A percentile compares a stretch with the other conserved stretches of the same genome.
Conservation (phyloP, 2,888 invertebrate species). For the Eupithecia insigniata region DNA sequence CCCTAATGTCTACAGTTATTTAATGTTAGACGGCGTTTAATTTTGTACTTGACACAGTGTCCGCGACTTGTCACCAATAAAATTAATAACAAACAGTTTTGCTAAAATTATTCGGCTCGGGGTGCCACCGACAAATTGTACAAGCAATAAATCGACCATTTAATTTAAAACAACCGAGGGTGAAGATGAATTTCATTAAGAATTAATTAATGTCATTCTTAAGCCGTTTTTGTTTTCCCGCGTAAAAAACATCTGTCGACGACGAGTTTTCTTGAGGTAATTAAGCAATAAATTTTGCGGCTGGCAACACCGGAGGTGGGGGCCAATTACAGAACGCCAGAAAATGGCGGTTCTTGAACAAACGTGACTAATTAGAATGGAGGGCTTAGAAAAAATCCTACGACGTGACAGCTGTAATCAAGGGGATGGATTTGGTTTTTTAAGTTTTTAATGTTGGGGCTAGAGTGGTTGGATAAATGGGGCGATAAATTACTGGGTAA, state of each 20-base stretch:
- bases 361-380: slow-evolving; percentile 80
- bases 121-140: slow-evolving; percentile 80
- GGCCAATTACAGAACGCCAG: slow-evolving; percentile 77
- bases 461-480: slow-evolving; percentile 77
- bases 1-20: not conserved
- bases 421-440: slow-evolving; percentile 76
- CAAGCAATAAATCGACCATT: slow-evolving; percentile 81
- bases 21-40: slow-evolving; percentile 46
- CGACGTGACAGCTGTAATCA: slow-evolving; percentile 84
- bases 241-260: slow-evolving; percentile 83
- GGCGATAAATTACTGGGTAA: slow-evolving; percentile 79
- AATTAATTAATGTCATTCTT: slow-evolving; percentile 85
- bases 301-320: slow-evolving; percentile 81
- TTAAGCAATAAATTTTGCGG: slow-evolving; percentile 84
- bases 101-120: slow-evolving; percentile 68
- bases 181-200: slow-evolving; percentile 85
- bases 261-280: slow-evolving; percentile 83
- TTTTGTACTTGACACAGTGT: slow-evolving; percentile 57
- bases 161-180: slow-evolving; percentile 82
- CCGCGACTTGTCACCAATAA: slow-evolving; percentile 73
- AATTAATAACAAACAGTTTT: slow-evolving; percentile 71
- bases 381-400: slow-evolving; percentile 81
- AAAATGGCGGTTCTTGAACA: slow-evolving; percentile 77
- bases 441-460: slow-evolving; percentile 62
- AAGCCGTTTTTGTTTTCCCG: slow-evolving; percentile 82